These are phyloP conservation scores for Dermatophagoides farinae DNA, from an alignment of 1,140 invertebrate genomes.

Conservation along the genomic window DNA sequence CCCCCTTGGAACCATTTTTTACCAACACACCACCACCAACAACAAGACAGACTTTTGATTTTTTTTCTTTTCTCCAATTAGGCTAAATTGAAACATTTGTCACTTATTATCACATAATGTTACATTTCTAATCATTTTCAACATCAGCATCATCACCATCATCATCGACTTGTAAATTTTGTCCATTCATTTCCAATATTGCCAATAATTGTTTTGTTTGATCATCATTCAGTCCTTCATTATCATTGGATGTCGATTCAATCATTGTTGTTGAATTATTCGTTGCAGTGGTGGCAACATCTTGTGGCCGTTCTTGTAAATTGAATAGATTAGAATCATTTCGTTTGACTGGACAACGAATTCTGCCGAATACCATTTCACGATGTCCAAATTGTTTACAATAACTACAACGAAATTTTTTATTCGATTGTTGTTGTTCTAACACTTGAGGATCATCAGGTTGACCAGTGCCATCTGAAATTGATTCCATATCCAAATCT, in stretches of 20 bases:
- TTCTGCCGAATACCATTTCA: slow-evolving; percentile 5
- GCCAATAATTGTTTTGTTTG: background rate
- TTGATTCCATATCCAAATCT: background rate
- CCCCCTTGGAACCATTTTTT: background rate
- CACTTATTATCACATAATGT: background rate
- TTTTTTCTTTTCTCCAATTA: too few relatives aligned
- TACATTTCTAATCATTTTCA: background rate
- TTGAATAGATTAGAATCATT: background rate
- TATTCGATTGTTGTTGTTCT: background rate
- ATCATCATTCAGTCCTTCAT: background rate
- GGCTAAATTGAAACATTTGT: too few relatives aligned
- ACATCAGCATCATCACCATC: background rate
- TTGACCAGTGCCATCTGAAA: background rate
- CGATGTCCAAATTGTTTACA: slow-evolving; percentile 8
- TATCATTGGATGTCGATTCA: background rate
- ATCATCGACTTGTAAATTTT: background rate
- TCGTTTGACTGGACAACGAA: slow-evolving; percentile 6
- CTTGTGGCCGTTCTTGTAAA: background rate
- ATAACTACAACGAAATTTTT: slow-evolving; percentile 4
- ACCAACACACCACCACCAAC: too few relatives aligned
- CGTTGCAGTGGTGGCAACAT: background rate
- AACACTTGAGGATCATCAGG: background rate
- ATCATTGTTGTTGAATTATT: background rate
- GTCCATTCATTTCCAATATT: background rate
- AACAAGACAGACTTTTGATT: too few relatives aligned